These are phyloP conservation scores for Protophormia terraenovae DNA, from an alignment of 2,888 invertebrate genomes.

Conservation along the genomic window DNA sequence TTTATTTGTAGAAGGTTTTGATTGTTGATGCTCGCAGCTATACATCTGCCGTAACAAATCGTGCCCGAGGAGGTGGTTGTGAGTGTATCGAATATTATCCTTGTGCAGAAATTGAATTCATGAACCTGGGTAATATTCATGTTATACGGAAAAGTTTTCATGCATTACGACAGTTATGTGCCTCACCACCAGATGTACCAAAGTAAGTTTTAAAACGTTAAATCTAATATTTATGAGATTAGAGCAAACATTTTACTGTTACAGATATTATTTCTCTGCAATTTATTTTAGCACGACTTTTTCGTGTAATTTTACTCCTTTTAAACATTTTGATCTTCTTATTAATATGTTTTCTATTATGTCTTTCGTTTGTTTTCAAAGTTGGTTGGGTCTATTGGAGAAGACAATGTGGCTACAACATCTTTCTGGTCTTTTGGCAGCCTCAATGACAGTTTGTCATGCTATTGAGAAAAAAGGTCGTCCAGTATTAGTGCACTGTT, in stretches of 20 bases:
- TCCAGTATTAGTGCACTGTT: conserved; percentile 98
- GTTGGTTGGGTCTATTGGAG: conserved; percentile 94
- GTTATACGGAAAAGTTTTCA: conserved; percentile 96
- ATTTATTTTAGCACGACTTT: too few species aligned
- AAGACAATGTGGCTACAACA: conserved; percentile 96
- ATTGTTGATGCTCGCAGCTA: conserved; percentile 98
- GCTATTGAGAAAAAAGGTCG: conserved; percentile 91
- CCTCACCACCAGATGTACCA: conserved; percentile 89
- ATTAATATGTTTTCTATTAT: too few species aligned
- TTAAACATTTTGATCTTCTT: too few species aligned
- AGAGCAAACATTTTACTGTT: too few species aligned
- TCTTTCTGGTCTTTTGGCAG: conserved; percentile 91
- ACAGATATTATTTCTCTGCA: too few species aligned
- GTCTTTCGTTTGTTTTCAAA: conserved; percentile 76
- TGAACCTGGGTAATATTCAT: conserved; percentile 99
- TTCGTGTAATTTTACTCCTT: too few species aligned
- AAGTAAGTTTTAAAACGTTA: conserved; percentile 86
- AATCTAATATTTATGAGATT: too few species aligned
- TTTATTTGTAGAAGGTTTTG: conserved; percentile 88
- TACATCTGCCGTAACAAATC: conserved; percentile 96
- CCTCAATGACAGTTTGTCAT: conserved; percentile 90
- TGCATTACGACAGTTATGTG: conserved; percentile 89
- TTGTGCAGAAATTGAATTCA: conserved; percentile 96
- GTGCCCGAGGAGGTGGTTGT: conserved; percentile 98
- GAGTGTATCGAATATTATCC: conserved; percentile 98